A percentile compares a stretch with the other conserved stretches of the same genome.
phyloP scores from a whole-genome alignment of 64 coral and sea anemone species.

The Astreopora myriophthalma region DNA sequence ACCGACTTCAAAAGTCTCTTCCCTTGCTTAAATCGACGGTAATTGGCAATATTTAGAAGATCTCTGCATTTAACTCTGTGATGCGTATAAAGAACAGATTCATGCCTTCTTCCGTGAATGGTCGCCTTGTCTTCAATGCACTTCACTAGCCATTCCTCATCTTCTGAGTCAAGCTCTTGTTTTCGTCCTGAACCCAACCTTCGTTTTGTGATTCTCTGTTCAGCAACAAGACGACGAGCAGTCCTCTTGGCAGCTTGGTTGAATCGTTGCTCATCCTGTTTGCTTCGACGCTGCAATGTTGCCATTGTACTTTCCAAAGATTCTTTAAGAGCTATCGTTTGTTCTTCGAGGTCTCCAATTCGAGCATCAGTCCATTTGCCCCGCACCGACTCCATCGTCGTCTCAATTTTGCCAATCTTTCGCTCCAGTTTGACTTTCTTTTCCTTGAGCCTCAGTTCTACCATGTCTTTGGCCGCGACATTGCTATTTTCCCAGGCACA shows the following conservation, averaged over 20 bases:
- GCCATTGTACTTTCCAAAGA: slow-evolving; percentile 41
- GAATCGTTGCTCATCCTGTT: slow-evolving; percentile 57
- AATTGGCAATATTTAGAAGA: slow-evolving; percentile 54
- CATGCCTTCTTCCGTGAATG: slow-evolving; percentile 59
- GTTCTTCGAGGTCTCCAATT: slow-evolving; percentile 62
- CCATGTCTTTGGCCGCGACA: slow-evolving; percentile 62
- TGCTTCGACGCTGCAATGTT: slow-evolving; percentile 49
- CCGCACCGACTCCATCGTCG: slow-evolving; percentile 47
- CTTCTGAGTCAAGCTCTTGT: slow-evolving; percentile 45
- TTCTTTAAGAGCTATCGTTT: slow-evolving; percentile 58
- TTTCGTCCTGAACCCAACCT: slow-evolving; percentile 50
- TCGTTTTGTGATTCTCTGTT: slow-evolving; percentile 68
- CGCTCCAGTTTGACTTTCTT: slow-evolving; percentile 62
- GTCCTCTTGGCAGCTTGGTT: slow-evolving; percentile 47
- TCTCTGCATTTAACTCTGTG: slow-evolving; percentile 48
- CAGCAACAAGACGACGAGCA: slow-evolving; percentile 47
- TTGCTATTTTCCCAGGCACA: slow-evolving; percentile 64
- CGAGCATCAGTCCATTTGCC: slow-evolving; percentile 56
- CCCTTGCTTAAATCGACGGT: slow-evolving; percentile 37
- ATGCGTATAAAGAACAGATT: slow-evolving; percentile 61
- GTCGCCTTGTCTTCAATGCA: slow-evolving; percentile 52
- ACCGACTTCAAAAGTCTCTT: slow-evolving; percentile 50
- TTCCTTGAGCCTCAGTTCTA: slow-evolving; percentile 71
- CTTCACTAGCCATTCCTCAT: slow-evolving; percentile 47
- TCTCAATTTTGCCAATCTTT: slow-evolving; percentile 62